These are phyloP conservation scores for Emmelina monodactyla DNA, from an alignment of 2,888 invertebrate genomes.

Conservation along the genomic window DNA sequence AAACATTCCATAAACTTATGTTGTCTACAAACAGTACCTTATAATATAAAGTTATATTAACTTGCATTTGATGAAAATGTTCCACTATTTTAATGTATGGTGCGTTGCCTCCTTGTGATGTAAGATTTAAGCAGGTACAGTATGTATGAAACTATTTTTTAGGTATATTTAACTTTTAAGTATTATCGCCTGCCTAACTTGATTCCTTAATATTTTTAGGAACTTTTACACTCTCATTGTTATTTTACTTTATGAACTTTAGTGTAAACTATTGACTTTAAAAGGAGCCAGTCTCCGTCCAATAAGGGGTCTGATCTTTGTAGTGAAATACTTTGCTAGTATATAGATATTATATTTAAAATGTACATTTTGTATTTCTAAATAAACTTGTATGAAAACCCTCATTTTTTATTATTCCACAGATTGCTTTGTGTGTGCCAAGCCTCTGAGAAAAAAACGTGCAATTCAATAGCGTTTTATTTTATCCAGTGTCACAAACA, in stretches of 20 bases:
- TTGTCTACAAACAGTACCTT: too few relatives aligned
- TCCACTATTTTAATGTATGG: too few relatives aligned
- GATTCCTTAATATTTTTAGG: neutral
- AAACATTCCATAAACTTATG: too few relatives aligned
- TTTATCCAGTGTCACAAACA: too few relatives aligned
- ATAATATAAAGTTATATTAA: too few relatives aligned
- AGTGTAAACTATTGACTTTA: neutral
- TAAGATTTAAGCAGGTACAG: too few relatives aligned
- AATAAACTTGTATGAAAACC: too few relatives aligned
- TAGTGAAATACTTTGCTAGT: neutral
- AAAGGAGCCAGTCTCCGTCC: neutral
- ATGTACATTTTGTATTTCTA: neutral
- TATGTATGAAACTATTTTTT: too few relatives aligned
- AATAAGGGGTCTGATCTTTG: neutral
- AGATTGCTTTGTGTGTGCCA: too few relatives aligned
- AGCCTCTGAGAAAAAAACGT: neutral
- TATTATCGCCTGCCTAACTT: neutral
- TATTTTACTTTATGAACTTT: neutral
- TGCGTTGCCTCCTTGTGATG: too few relatives aligned
- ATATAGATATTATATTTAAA: neutral
- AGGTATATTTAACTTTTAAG: constrained; percentile 4
- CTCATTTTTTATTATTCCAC: too few relatives aligned
- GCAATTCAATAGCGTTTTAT: neutral
- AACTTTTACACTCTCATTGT: neutral
- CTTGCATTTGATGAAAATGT: too few relatives aligned